Evolutionary conservation across 1,140 invertebrate genomes (phyloP).

Genomic region (Oryctes rhinoceros): DNA sequence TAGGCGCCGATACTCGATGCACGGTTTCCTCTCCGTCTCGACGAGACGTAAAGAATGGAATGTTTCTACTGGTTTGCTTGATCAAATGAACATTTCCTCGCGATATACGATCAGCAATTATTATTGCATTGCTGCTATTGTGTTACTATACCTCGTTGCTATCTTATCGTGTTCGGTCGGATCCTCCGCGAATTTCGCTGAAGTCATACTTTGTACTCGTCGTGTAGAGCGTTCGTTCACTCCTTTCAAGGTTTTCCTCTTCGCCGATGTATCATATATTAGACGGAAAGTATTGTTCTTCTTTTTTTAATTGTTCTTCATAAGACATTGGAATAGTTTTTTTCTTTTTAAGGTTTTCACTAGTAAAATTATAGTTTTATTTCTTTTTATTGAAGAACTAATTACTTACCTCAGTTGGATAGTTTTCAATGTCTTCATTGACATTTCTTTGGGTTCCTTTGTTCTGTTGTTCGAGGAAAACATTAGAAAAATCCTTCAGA

Average conservation of each 20-base stretch:
- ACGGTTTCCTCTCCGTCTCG: conserved; percentile 32
- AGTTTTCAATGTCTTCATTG: no score
- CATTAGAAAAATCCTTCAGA: no score
- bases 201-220: background rate
- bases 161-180: background rate
- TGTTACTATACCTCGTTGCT: background rate
- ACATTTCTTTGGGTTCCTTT: no score
- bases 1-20: conserved; percentile 27
- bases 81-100: background rate
- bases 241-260: background rate
- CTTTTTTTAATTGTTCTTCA: background rate
- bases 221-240: background rate
- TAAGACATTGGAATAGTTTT: no score
- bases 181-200: conserved; percentile 22
- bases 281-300: background rate
- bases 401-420: no score
- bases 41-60: background rate
- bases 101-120: background rate
- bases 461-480: no score
- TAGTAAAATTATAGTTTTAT: no score
- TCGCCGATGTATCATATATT: background rate
- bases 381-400: no score
- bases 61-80: background rate
- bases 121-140: background rate
- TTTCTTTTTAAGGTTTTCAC: no score